phyloP scores from a whole-genome alignment of 2,113 vertebrate genomes.

The Lepus europaeus region DNA sequence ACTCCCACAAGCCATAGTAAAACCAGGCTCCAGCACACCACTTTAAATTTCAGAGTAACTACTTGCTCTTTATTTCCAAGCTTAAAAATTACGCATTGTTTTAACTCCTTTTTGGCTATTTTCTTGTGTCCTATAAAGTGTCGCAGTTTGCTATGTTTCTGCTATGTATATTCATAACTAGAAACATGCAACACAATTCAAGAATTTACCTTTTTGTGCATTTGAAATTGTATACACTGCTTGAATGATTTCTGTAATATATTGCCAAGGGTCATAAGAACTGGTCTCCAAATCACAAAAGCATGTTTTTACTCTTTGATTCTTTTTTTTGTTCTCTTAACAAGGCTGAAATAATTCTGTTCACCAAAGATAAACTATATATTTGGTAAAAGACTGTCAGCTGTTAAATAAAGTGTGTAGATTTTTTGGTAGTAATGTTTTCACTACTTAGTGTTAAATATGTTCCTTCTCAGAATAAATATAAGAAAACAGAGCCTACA shows the following conservation, averaged over 20 bases:
- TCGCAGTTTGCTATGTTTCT: not conserved
- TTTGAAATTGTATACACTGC: not conserved
- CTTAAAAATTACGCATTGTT: not conserved
- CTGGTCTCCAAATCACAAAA: conserved; percentile 27
- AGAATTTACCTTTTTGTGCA: not conserved
- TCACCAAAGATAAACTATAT: not conserved
- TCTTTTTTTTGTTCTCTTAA: not conserved
- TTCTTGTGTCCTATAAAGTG: not conserved
- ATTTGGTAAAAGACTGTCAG: conserved; percentile 5
- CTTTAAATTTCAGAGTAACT: conserved; percentile 44
- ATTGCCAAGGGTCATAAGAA: not conserved
- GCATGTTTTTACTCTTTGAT: not conserved
- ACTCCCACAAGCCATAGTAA: not conserved
- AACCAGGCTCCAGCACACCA: not conserved
- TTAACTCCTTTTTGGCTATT: not conserved
- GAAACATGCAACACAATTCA: conserved; percentile 46
- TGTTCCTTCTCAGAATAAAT: not conserved
- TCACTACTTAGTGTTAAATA: conserved; percentile 30
- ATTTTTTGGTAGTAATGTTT: not conserved
- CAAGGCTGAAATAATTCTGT: conserved; percentile 33
- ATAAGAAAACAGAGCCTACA: not conserved
- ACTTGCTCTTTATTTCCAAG: not conserved
- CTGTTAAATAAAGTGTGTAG: not conserved
- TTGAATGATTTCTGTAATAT: conserved; percentile 23
- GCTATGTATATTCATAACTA: not conserved